Evolutionary conservation across 2,797 vertebrate species (phyloP).

Genomic region (Danionella dracula): DNA sequence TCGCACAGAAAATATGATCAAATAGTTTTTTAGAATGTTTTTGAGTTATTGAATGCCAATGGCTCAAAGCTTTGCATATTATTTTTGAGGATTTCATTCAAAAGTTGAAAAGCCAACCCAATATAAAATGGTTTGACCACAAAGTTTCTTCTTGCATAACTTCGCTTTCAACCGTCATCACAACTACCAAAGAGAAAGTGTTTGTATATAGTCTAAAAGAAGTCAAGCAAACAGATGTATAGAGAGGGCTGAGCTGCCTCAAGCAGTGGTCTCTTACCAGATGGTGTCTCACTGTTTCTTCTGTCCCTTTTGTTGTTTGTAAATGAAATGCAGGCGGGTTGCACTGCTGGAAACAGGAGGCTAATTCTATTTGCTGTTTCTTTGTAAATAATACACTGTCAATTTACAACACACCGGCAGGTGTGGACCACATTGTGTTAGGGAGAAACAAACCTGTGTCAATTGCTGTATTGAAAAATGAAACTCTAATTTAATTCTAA

Average conservation of each 20-base stretch:
- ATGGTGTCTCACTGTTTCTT: slow-evolving; percentile 20
- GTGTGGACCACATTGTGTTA: slow-evolving; percentile 12
- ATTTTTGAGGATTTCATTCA: too few species aligned
- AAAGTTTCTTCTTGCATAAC: background rate
- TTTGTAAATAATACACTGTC: slow-evolving; percentile 30
- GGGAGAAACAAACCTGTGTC: background rate
- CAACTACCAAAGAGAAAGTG: too few species aligned
- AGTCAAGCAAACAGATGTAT: slow-evolving; percentile 7
- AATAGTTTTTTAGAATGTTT: too few species aligned
- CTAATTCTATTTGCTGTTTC: slow-evolving; percentile 26
- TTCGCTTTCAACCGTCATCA: too few species aligned
- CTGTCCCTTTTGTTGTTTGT: slow-evolving; percentile 16
- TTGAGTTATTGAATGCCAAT: too few species aligned
- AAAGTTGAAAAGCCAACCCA: too few species aligned
- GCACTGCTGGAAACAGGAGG: slow-evolving; percentile 10
- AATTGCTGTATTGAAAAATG: background rate
- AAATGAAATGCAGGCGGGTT: slow-evolving; percentile 31
- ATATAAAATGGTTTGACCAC: too few species aligned
- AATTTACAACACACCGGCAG: slow-evolving; percentile 25
- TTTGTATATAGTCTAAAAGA: background rate
- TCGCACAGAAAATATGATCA: too few species aligned
- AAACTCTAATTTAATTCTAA: background rate
- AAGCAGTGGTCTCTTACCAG: slow-evolving; percentile 18
- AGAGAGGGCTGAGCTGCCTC: background rate
- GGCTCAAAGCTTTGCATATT: too few species aligned